Evolutionary conservation across 2,113 vertebrate species (phyloP).

Genomic region (Laticauda laticaudata): DNA sequence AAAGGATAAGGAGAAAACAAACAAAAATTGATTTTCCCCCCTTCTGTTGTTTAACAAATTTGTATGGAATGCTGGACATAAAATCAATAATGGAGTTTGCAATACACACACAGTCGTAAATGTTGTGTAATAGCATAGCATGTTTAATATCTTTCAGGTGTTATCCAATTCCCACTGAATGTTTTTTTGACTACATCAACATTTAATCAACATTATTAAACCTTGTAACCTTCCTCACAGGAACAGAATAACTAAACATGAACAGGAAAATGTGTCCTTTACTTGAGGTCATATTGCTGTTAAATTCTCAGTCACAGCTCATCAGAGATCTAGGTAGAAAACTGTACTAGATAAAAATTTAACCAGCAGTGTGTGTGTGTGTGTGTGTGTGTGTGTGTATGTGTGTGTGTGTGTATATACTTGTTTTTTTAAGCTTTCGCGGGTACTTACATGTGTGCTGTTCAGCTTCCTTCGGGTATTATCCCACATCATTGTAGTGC

Average conservation of each 20-base stretch:
- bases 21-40: neutral
- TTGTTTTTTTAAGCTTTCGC: no score
- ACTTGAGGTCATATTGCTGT: neutral
- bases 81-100: constrained; percentile 26
- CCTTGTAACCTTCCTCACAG: constrained; percentile 26
- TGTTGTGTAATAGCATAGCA: constrained; percentile 11
- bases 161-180: constrained; percentile 22
- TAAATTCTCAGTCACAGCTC: neutral
- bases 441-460: no score
- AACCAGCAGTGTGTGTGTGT: neutral
- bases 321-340: neutral
- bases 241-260: constrained; percentile 8
- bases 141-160: constrained; percentile 27
- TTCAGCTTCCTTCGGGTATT: no score
- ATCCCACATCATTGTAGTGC: no score
- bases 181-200: constrained; percentile 24
- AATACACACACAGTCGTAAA: constrained; percentile 19
- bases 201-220: constrained; percentile 46
- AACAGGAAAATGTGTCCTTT: constrained; percentile 11
- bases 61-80: constrained; percentile 15
- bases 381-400: no score
- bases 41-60: constrained; percentile 20
- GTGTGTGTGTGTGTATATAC: no score
- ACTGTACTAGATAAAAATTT: neutral
- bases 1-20: constrained; percentile 9